Conservation (phyloP, 2,113 vertebrate species). For the Sphyrna mokarran region DNA sequence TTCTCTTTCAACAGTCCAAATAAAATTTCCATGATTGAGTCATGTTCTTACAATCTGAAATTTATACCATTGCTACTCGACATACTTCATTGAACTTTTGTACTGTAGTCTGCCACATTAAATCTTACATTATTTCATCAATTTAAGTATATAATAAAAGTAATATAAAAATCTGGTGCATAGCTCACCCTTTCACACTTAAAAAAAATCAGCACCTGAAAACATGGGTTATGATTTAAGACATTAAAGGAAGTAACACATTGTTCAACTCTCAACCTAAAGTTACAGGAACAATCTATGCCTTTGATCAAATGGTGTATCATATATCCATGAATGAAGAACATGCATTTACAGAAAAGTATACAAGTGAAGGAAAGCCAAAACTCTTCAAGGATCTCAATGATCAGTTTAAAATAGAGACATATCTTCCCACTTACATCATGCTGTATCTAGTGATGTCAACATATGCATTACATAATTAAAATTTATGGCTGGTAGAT, state of each 20-base stretch:
- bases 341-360: no score
- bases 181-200: neutral
- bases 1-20: neutral
- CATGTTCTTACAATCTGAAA: neutral
- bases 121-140: neutral
- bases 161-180: neutral
- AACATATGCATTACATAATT: neutral
- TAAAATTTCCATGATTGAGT: neutral
- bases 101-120: neutral
- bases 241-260: neutral
- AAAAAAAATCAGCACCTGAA: neutral
- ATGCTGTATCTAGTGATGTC: neutral
- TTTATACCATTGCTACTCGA: neutral
- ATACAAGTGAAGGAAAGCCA: neutral
- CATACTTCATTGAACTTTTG: neutral
- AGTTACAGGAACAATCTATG: neutral
- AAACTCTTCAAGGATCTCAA: neutral
- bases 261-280: neutral
- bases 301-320: neutral
- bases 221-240: neutral
- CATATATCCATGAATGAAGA: no score
- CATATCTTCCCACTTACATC: neutral
- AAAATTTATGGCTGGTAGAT: neutral
- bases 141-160: neutral
- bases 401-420: neutral